These are phyloP conservation scores for Batillaria attramentaria DNA, from an alignment of 1,140 invertebrate genomes.

Conservation along the genomic window DNA sequence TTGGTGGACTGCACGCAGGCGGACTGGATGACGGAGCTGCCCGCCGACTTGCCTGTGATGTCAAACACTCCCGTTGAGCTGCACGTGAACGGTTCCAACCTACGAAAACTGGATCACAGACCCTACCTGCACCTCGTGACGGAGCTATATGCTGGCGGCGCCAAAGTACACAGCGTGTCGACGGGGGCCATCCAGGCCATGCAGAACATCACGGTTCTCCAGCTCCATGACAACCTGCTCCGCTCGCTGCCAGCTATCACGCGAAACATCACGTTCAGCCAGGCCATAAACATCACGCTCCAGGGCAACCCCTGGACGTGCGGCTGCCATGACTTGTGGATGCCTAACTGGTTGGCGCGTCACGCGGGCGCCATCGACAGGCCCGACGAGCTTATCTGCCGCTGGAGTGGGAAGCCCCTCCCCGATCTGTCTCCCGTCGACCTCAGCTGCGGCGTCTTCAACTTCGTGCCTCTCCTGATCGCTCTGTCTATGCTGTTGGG, in stretches of 20 bases:
- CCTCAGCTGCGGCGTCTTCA: slow-evolving; percentile 33
- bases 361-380: slow-evolving; percentile 23
- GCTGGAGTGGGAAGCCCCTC: slow-evolving; percentile 31
- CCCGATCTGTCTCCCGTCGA: slow-evolving; percentile 22
- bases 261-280: slow-evolving; percentile 27
- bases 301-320: slow-evolving; percentile 44
- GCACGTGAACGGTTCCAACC: slow-evolving; percentile 25
- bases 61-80: slow-evolving; percentile 19
- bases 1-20: slow-evolving; percentile 31
- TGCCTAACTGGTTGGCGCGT: slow-evolving; percentile 34
- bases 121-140: slow-evolving; percentile 28
- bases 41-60: slow-evolving; percentile 22
- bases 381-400: slow-evolving; percentile 28
- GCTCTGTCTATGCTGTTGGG: slow-evolving; percentile 26
- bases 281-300: slow-evolving; percentile 36
- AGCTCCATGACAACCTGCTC: slow-evolving; percentile 39
- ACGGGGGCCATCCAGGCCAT: slow-evolving; percentile 38
- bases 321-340: slow-evolving; percentile 38
- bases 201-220: slow-evolving; percentile 34
- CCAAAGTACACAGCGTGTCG: slow-evolving; percentile 25
- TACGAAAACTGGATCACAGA: slow-evolving; percentile 32
- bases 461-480: slow-evolving; percentile 25
- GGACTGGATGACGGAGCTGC: slow-evolving; percentile 19
- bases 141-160: slow-evolving; percentile 32
- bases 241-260: slow-evolving; percentile 35